These are phyloP conservation scores for Melitaea cinxia DNA, from an alignment of 1,140 invertebrate genomes.

Conservation along the genomic window DNA sequence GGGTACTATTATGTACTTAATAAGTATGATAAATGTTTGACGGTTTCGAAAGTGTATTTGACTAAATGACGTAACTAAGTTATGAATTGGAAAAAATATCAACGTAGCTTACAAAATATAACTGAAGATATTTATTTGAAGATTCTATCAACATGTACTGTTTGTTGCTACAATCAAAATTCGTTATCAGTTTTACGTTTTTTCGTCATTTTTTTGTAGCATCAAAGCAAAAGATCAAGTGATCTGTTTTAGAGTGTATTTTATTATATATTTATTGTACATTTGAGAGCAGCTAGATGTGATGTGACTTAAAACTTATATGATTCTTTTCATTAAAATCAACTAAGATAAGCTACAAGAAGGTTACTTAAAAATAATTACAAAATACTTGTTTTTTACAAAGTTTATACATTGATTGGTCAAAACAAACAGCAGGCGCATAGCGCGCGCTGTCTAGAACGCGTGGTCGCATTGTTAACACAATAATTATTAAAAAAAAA, in stretches of 20 bases:
- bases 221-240: neutral
- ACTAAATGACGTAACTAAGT: no score
- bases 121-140: no score
- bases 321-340: conserved; percentile 46
- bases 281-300: conserved; percentile 20
- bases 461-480: conserved; percentile 10
- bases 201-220: no score
- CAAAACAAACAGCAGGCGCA: conserved; percentile 45
- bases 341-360: conserved; percentile 54
- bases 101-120: no score
- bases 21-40: no score
- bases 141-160: no score
- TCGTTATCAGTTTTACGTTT: neutral
- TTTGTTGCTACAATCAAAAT: no score
- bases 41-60: no score
- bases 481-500: conserved; percentile 28
- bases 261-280: no score
- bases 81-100: no score
- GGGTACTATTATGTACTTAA: no score
- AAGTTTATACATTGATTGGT: conserved; percentile 62
- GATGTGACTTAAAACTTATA: conserved; percentile 42
- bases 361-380: conserved; percentile 51
- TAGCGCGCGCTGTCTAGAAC: conserved; percentile 9
- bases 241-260: neutral
- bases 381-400: conserved; percentile 62